Evolutionary conservation across 92 coral and sea anemone species (phyloP), one percentile per base, ranked within the genome.

Genomic region (Phenganax subtilis): DNA sequence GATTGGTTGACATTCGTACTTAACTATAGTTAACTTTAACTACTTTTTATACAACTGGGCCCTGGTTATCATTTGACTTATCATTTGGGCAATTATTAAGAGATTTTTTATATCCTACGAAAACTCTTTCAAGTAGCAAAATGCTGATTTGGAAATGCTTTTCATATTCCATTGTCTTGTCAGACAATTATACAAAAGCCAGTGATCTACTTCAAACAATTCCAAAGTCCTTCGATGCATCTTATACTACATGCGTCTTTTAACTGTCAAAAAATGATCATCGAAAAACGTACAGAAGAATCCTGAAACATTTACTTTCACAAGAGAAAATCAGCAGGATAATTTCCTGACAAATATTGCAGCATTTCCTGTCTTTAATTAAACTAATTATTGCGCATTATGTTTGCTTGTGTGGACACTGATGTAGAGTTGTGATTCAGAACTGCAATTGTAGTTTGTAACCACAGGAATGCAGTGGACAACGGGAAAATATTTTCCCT

Each of bases 331-430:
- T 17, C 31, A 55, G 62, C 62, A 25, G 20, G 16, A 51, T 31
- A 56, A 25, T 56, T 74, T 75, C 80, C 80, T 55, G 64, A 55
- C 47, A 76, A 31, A 57, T 71, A 75, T 75, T 75, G 51, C 51
- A 0, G 37, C 81, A 64, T 76, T 76, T 76, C 81, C 81, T 58
- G 81, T 59, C 71, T 12, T 76, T 76, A 76, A 76, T 57, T 76
- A 76, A 57, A 76, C 69, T 69, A 76, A 76, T 76, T 76, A 76
- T 29, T 31, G 4, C 80, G 47, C 62, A 16, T 55, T 75, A 37
- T 55, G 80, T 54, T 6, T 17, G 8, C 3, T 75, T 9, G 57
- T 55, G 37, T 55, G 57, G 65, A 75, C 20, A 57, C 17, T 16
- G 52, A n/a, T 37, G 47, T 57, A 15, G 31, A 71, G 75, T 53